These are phyloP conservation scores for Marasmarcha lunaedactyla DNA, from an alignment of 2,888 invertebrate species.

Conservation along the genomic window DNA sequence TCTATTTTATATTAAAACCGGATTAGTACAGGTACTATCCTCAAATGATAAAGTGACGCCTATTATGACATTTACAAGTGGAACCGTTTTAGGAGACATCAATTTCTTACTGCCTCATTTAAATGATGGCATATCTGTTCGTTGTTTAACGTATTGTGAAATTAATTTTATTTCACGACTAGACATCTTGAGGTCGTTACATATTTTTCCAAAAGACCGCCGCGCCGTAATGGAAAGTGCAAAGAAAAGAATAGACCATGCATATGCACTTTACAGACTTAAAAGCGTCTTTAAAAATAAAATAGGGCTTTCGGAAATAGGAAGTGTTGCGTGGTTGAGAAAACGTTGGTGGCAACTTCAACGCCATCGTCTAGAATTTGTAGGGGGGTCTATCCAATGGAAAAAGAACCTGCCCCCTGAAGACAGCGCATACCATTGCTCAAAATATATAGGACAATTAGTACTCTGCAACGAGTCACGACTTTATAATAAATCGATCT, in stretches of 20 bases:
- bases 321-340: conserved; percentile 39
- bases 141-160: conserved; percentile 48
- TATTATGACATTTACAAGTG: conserved; percentile 38
- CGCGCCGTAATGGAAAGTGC: conserved; percentile 24
- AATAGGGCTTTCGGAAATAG: conserved; percentile 44
- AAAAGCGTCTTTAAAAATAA: conserved; percentile 33
- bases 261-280: conserved; percentile 30
- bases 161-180: conserved; percentile 26
- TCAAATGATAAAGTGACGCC: conserved; percentile 40
- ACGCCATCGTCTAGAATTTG: conserved; percentile 4
- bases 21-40: conserved; percentile 43
- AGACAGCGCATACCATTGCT: conserved; percentile 39
- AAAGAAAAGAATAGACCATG: conserved; percentile 35
- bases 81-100: conserved; percentile 45
- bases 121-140: conserved; percentile 25
- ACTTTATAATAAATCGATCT: conserved; percentile 35
- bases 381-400: conserved; percentile 3
- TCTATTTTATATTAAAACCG: conserved; percentile 42
- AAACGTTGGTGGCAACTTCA: conserved; percentile 50
- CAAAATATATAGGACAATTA: conserved; percentile 50
- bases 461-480: conserved; percentile 38
- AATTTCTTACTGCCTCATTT: conserved; percentile 31
- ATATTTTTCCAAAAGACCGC: conserved; percentile 37
- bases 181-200: conserved; percentile 29
- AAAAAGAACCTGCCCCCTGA: conserved; percentile 22